Evolutionary conservation across 2,888 invertebrate genomes (phyloP).

Genomic region (Eucera pruinosa): DNA sequence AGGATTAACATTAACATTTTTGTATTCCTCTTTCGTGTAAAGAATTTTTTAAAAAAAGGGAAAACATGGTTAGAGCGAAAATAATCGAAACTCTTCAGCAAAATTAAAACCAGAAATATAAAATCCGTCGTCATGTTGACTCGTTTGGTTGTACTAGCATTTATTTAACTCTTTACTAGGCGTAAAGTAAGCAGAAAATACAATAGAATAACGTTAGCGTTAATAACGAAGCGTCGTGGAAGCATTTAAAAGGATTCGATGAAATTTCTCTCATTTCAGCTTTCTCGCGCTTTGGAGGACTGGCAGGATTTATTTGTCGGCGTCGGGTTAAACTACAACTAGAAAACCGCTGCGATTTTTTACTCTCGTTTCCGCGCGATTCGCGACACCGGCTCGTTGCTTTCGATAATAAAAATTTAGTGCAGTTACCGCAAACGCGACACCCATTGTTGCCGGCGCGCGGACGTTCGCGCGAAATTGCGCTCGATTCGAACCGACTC

Average conservation of each 20-base stretch:
- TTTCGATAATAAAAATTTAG: conserved; percentile 54
- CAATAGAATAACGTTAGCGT: too few relatives aligned
- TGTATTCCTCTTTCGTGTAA: too few relatives aligned
- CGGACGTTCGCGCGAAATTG: conserved; percentile 31
- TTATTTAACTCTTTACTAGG: too few relatives aligned
- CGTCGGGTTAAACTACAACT: conserved; percentile 35
- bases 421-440: conserved; percentile 21
- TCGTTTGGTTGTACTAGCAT: too few relatives aligned
- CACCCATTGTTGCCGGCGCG: conserved; percentile 16
- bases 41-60: too few relatives aligned
- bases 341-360: conserved; percentile 42
- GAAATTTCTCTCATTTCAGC: too few relatives aligned
- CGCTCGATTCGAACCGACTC: conserved; percentile 5
- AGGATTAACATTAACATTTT: too few relatives aligned
- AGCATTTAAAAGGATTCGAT: conserved; percentile 21
- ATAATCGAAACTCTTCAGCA: too few relatives aligned
- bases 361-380: conserved; percentile 3
- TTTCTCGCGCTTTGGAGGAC: neutral
- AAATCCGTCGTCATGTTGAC: too few relatives aligned
- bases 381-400: conserved; percentile 28
- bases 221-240: conserved; percentile 14
- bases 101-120: too few relatives aligned
- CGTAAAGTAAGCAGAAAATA: too few relatives aligned
- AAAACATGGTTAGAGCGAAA: too few relatives aligned
- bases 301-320: conserved; percentile 30